phyloP scores from a whole-genome alignment of 2,888 invertebrate species.

The Achlya flavicornis region DNA sequence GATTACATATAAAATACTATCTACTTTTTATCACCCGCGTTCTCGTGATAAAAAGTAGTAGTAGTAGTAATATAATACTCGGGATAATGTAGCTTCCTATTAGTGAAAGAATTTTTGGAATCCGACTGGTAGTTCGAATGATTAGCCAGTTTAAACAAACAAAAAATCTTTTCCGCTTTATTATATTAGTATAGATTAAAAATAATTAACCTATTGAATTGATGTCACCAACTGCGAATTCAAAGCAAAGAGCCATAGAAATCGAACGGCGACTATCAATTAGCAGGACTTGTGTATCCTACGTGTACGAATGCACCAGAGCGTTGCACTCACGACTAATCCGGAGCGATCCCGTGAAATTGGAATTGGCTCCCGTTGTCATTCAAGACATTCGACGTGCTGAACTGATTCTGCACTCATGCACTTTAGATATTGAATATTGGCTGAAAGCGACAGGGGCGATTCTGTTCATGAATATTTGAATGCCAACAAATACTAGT shows the following conservation, averaged over 20 bases:
- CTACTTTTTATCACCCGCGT: too few relatives aligned
- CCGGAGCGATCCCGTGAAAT: constrained; percentile 30
- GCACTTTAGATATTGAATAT: not conserved
- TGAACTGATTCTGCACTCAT: constrained; percentile 19
- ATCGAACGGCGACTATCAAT: constrained; percentile 9
- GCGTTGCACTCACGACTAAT: constrained; percentile 19
- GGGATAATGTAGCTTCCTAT: too few relatives aligned
- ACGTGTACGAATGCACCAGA: constrained; percentile 15
- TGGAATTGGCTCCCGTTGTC: constrained; percentile 31
- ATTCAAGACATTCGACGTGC: constrained; percentile 26
- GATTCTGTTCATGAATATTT: not conserved
- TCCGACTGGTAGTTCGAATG: too few relatives aligned
- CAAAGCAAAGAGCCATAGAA: not conserved
- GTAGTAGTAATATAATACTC: too few relatives aligned
- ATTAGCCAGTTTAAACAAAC: too few relatives aligned
- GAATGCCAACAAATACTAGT: not conserved
- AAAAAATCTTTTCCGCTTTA: too few relatives aligned
- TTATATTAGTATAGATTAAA: too few relatives aligned
- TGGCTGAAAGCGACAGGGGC: not conserved
- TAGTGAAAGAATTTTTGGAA: too few relatives aligned
- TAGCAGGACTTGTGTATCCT: constrained; percentile 16
- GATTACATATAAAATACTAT: too few relatives aligned
- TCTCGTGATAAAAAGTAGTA: too few relatives aligned
- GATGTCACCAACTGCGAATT: not conserved
- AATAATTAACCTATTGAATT: too few relatives aligned